phyloP scores from a whole-genome alignment of 2,888 invertebrate genomes.

The Phyto melanocephala region DNA sequence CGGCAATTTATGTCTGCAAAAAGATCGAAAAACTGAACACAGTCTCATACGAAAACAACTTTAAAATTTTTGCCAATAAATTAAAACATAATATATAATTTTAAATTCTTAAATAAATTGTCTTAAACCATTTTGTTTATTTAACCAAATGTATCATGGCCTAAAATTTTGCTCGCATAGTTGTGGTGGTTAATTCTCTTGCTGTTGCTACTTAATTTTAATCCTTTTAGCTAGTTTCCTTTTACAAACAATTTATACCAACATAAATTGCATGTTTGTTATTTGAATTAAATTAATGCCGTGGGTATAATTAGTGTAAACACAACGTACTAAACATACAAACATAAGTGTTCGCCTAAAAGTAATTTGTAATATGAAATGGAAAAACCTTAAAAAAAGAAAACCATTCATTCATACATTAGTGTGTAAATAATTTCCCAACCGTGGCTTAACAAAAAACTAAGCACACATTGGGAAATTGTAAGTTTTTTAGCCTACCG shows the following conservation, averaged over 20 bases:
- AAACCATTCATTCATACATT: neutral
- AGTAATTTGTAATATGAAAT: constrained; percentile 17
- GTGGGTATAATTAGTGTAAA: constrained; percentile 42
- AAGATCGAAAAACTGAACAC: too few species aligned
- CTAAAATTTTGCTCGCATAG: neutral
- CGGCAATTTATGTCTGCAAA: too few species aligned
- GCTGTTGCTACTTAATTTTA: neutral
- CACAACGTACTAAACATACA: neutral
- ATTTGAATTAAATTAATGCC: constrained; percentile 36
- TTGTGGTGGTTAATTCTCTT: neutral
- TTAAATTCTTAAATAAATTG: neutral
- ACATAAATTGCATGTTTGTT: constrained; percentile 33
- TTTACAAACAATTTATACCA: neutral
- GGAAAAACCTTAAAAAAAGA: too few species aligned
- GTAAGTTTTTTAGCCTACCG: constrained; percentile 15
- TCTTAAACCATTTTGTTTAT: neutral
- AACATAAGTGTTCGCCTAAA: too few species aligned
- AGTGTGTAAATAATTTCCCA: too few species aligned
- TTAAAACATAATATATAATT: neutral
- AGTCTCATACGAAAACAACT: too few species aligned
- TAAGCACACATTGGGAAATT: neutral
- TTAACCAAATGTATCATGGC: neutral
- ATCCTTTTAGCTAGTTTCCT: neutral
- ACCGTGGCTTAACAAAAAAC: neutral
- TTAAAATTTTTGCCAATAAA: too few species aligned